Conservation (phyloP, 1,140 invertebrate species). For the Chelonus insularis region DNA sequence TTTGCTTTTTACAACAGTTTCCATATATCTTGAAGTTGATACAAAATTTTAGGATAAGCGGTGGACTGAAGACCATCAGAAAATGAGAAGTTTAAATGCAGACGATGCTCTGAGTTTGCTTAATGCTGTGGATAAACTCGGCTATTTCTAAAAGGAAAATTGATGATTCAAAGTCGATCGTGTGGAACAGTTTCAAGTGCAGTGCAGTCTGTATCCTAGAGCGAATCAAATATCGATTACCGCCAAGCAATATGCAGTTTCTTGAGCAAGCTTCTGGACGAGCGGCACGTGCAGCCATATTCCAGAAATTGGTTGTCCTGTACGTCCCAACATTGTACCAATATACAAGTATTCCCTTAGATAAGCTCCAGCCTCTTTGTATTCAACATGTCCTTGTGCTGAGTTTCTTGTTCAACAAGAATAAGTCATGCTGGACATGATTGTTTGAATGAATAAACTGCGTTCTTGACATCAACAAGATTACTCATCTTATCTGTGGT, state of each 20-base stretch:
- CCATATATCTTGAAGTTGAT: no score
- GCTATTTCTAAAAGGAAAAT: neutral
- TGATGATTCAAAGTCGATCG: neutral
- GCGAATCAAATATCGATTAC: slow-evolving; percentile 43
- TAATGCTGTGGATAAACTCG: neutral
- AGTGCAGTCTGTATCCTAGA: neutral
- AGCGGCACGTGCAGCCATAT: slow-evolving; percentile 31
- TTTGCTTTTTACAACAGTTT: no score
- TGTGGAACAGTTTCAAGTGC: neutral
- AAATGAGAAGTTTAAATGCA: slow-evolving; percentile 1
- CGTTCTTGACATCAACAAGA: no score
- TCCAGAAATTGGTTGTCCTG: slow-evolving; percentile 33
- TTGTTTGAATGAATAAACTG: neutral
- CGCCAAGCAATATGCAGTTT: slow-evolving; percentile 38
- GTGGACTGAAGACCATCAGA: neutral
- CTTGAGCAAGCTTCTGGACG: slow-evolving; percentile 32
- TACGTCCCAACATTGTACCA: neutral
- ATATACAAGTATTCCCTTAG: slow-evolving; percentile 4
- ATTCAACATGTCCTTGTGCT: neutral
- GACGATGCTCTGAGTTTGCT: neutral
- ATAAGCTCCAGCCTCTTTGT: neutral
- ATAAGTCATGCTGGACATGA: neutral
- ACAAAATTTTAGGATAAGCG: no score
- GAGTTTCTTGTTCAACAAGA: neutral
- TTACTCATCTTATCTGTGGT: no score